These are phyloP conservation scores for Eulacestoma nigropectus DNA, from an alignment of 2,113 vertebrate species.

Conservation along the genomic window DNA sequence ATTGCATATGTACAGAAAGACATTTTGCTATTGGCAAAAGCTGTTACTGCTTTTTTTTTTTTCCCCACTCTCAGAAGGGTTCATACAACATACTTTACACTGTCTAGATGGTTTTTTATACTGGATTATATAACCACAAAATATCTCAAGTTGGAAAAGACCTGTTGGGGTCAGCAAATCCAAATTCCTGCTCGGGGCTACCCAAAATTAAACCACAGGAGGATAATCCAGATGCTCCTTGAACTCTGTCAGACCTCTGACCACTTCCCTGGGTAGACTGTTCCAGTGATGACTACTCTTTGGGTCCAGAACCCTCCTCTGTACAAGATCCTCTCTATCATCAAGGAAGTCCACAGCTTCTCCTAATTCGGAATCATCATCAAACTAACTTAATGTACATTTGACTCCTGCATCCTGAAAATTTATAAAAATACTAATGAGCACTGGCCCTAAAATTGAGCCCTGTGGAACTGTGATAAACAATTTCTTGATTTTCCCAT, in stretches of 20 bases:
- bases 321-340: background rate
- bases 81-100: background rate
- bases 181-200: background rate
- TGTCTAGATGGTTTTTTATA: background rate
- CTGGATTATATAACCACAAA: background rate
- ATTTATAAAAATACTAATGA: background rate
- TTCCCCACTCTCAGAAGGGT: background rate
- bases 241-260: background rate
- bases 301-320: background rate
- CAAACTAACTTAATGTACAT: background rate
- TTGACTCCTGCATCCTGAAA: background rate
- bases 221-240: rapidly evolving
- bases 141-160: background rate
- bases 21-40: background rate
- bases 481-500: background rate
- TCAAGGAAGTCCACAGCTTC: background rate
- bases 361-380: background rate
- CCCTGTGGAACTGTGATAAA: background rate
- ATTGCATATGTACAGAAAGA: background rate
- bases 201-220: background rate
- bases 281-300: background rate
- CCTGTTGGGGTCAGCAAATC: background rate
- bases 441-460: background rate
- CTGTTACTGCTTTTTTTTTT: background rate
- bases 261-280: background rate